Evolutionary conservation across 2,113 vertebrate genomes (phyloP).

Genomic region (Actenoides lindsayi): DNA sequence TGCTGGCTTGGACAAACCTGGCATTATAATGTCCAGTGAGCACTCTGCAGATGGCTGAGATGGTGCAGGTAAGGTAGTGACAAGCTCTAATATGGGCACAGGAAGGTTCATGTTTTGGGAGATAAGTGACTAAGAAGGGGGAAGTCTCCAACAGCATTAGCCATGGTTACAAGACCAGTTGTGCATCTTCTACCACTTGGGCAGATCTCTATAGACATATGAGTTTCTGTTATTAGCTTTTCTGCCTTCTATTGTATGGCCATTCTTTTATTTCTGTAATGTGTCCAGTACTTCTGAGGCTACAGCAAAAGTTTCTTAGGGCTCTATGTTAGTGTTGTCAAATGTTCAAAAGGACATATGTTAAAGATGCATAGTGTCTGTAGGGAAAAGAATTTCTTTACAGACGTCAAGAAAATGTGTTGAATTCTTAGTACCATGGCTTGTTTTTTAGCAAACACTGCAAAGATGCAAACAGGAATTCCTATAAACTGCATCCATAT

Average conservation of each 20-base stretch:
- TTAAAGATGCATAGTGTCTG: not conserved
- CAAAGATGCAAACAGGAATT: not conserved
- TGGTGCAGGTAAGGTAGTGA: not conserved
- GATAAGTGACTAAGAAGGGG: not conserved
- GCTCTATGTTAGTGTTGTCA: not conserved
- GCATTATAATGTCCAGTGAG: not conserved
- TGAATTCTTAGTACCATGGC: not conserved
- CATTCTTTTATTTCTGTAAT: not conserved
- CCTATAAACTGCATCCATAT: not conserved
- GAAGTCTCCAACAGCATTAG: not conserved
- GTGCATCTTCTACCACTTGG: not conserved
- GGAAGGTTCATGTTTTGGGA: not conserved
- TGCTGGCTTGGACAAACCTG: not conserved
- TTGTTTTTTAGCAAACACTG: not conserved
- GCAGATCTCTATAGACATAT: rapidly evolving
- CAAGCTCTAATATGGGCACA: not conserved
- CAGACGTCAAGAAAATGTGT: not conserved
- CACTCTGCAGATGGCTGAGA: not conserved
- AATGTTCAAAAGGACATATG: not conserved
- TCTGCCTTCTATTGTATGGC: not conserved
- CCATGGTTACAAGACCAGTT: not conserved
- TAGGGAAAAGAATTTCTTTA: not conserved
- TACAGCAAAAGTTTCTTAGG: not conserved
- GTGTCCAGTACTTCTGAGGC: not conserved
- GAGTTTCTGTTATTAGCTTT: not conserved